Conservation (phyloP, 2,113 vertebrate genomes). For the Cavia porcellus region DNA sequence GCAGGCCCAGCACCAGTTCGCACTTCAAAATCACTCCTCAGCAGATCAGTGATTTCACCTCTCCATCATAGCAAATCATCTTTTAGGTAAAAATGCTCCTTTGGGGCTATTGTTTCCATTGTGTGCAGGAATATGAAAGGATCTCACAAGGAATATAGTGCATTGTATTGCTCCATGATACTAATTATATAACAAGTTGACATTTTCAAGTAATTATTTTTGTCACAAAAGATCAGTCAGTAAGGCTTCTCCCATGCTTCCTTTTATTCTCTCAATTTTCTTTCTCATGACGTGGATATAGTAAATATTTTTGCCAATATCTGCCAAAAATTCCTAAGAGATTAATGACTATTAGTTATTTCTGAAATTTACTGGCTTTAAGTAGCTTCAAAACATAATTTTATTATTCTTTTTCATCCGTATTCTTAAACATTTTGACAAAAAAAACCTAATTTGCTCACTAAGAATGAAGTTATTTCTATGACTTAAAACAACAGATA, state of each 20-base stretch:
- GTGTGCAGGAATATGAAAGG: not conserved
- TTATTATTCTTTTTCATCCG: not conserved
- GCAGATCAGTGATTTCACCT: constrained; percentile 79
- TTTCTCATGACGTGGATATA: not conserved
- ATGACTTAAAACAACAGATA: not conserved
- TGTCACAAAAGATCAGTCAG: not conserved
- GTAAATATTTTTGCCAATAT: not conserved
- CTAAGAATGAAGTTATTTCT: not conserved
- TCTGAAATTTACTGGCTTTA: not conserved
- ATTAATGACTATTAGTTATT: not conserved
- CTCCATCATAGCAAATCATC: constrained; percentile 66
- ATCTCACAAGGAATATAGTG: not conserved
- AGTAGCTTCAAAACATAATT: constrained; percentile 26
- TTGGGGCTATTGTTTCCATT: constrained; percentile 61
- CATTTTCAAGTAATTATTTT: constrained; percentile 46
- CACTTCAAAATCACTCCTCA: constrained; percentile 88
- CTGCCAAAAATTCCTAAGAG: not conserved
- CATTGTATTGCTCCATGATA: not conserved
- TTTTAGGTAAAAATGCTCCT: constrained; percentile 33
- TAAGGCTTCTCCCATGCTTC: not conserved
- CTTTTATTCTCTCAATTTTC: not conserved
- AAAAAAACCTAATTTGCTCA: not conserved
- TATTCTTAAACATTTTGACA: not conserved
- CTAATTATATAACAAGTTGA: constrained; percentile 18
- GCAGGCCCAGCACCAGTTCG: constrained; percentile 86